phyloP scores from a whole-genome alignment of 2,113 vertebrate species.

The Pycnonotus jocosus region DNA sequence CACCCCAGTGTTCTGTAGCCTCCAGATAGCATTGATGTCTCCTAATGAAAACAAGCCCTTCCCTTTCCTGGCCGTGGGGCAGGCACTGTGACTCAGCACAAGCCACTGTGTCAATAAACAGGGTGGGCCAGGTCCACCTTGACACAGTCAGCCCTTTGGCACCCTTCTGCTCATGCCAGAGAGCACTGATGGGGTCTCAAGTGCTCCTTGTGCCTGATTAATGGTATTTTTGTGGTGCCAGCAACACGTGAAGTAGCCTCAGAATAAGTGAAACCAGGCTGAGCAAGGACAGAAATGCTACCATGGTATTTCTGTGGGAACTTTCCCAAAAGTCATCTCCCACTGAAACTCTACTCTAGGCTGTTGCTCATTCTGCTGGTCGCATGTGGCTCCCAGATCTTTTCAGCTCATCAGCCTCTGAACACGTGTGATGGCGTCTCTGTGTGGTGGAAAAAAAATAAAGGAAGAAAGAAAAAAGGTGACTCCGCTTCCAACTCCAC shows the following conservation, averaged over 20 bases:
- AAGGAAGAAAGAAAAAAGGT: background rate
- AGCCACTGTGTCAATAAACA: background rate
- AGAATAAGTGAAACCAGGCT: background rate
- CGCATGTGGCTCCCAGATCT: constrained; percentile 70
- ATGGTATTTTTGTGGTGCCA: background rate
- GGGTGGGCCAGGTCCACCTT: fast-evolving
- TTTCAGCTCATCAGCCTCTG: constrained; percentile 26
- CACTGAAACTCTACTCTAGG: constrained; percentile 10
- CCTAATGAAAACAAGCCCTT: background rate
- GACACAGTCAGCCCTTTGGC: background rate
- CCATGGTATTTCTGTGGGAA: constrained; percentile 1
- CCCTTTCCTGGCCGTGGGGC: background rate
- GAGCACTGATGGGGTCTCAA: background rate
- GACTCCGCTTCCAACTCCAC: constrained; percentile 18
- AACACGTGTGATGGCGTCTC: constrained; percentile 61
- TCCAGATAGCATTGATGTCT: background rate
- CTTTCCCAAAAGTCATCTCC: constrained; percentile 25
- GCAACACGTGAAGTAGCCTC: background rate
- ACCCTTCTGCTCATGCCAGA: background rate
- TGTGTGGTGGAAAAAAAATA: background rate
- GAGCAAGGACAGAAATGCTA: background rate
- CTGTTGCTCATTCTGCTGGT: background rate
- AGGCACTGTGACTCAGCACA: background rate
- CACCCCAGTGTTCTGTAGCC: background rate
- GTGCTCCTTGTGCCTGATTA: background rate